Evolutionary conservation across 2,797 vertebrate species (phyloP).

Genomic region (Aldrovandia affinis): DNA sequence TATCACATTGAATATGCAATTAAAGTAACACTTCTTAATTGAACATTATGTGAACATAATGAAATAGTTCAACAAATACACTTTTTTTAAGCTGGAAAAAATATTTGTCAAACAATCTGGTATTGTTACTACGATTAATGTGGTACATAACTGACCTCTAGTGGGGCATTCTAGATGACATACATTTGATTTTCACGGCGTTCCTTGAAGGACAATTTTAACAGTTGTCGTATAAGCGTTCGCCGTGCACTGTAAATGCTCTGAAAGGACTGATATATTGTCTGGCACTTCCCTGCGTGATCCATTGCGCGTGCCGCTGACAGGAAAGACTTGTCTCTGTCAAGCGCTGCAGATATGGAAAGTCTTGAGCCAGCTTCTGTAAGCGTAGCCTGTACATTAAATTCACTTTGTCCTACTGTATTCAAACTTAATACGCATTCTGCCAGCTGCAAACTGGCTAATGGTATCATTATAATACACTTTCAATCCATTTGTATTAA

Average conservation of each 20-base stretch:
- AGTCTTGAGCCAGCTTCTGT: neutral
- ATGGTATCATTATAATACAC: too few relatives aligned
- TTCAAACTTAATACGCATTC: too few relatives aligned
- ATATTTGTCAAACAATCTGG: neutral
- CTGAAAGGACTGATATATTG: neutral
- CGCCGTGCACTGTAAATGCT: neutral
- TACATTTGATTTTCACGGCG: too few relatives aligned
- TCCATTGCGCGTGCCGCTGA: neutral
- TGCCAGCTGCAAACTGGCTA: too few relatives aligned
- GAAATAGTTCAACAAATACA: neutral
- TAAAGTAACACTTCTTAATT: neutral
- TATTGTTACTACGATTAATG: neutral
- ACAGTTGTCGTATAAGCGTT: neutral
- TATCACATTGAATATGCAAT: neutral
- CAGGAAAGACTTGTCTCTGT: neutral
- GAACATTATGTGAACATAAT: neutral
- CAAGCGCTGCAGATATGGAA: neutral
- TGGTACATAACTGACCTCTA: neutral
- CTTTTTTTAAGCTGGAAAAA: neutral
- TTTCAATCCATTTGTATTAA: too few relatives aligned
- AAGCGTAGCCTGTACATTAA: too few relatives aligned
- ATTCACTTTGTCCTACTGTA: too few relatives aligned
- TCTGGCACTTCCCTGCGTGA: neutral
- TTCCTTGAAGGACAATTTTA: neutral
- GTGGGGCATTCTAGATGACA: neutral